Percentiles rank a stretch among this genome's conserved stretches.
phyloP scores from a whole-genome alignment of 2,888 invertebrate genomes.

The Aquatica leii region DNA sequence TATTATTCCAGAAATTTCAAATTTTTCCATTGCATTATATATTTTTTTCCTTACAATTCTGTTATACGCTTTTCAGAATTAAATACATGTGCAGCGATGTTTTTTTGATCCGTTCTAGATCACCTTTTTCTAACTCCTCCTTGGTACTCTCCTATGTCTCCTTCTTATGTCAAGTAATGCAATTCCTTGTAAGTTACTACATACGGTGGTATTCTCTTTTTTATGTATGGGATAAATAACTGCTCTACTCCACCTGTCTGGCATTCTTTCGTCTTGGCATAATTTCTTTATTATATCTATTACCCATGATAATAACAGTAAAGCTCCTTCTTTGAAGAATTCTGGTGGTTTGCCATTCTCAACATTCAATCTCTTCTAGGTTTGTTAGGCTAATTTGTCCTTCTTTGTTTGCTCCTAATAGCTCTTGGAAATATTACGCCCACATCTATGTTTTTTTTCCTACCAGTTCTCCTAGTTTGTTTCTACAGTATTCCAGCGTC shows the following conservation, averaged over 20 bases:
- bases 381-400: constrained; percentile 4
- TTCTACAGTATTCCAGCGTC: no score
- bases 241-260: constrained; percentile 14
- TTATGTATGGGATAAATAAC: constrained; percentile 20
- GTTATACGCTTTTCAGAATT: no score
- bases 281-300: constrained; percentile 18
- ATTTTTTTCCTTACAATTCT: no score
- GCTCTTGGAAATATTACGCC: constrained; percentile 13
- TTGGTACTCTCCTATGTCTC: constrained; percentile 16
- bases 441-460: constrained; percentile 13
- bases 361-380: constrained; percentile 14
- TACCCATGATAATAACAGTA: constrained; percentile 9
- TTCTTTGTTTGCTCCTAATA: constrained; percentile 1
- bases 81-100: neutral
- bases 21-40: neutral
- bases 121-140: constrained; percentile 12
- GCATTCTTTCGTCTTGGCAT: constrained; percentile 15
- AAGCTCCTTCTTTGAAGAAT: constrained; percentile 8
- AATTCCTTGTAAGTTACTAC: constrained; percentile 17
- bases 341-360: constrained; percentile 1
- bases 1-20: constrained; percentile 12
- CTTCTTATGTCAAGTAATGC: constrained; percentile 17
- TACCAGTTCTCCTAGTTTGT: neutral
- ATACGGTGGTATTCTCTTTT: constrained; percentile 8
- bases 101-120: constrained; percentile 18